Base-by-base conservation (phyloP, 2,797 vertebrate species). In the Darevskia nairensis region DNA sequence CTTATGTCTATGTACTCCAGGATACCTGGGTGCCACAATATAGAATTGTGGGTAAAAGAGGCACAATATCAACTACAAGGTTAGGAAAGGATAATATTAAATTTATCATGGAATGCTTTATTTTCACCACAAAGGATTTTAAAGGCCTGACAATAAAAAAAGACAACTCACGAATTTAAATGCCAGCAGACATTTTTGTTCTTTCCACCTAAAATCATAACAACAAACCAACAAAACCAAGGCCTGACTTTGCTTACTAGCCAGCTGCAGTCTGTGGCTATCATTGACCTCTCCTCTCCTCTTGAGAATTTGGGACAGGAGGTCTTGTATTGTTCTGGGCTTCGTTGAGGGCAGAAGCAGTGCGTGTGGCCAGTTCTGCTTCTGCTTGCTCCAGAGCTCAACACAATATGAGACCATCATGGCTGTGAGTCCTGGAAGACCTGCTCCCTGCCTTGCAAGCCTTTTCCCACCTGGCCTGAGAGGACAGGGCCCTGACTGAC, bases 131-230 rank as follows among this genome's bases (percentile, higher is more conserved):
- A 85, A 88, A 90, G 88, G 5, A 2, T 69, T 2, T 10, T 55
- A 32, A n/a, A 41, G 76, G 71, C 88, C 76, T 88, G 23, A 84
- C 29, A 35, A 81, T 77, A 4, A 55, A 17, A 88, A 66, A 78
- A 88, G 59, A 0, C 1, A 44, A 80, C 13, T 27, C 39, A 19
- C 8, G 44, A 66, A 8, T 46, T 41, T 82, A 50, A 82, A 85
- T 2, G 3, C 41, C 13, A 15, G 69, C 3, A 77, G 39, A 23
- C 35, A 82, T 41, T 50, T 10, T 66, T n/a, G 1, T 29, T 86
- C 88, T 75, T 11, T 19, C 41, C 41, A 10, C 29, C 29, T 76
- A 32, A 78, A 32, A 23, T 15, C 80, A n/a, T 29, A 44, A 17
- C n/a, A 29, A 17, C 13, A 78, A 3, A 50, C 25, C 25, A 8